Percentiles rank a stretch among this genome's conserved stretches.
These are phyloP conservation scores for Acholoe squamosa DNA, from an alignment of 2,888 invertebrate genomes.

Conservation along the genomic window DNA sequence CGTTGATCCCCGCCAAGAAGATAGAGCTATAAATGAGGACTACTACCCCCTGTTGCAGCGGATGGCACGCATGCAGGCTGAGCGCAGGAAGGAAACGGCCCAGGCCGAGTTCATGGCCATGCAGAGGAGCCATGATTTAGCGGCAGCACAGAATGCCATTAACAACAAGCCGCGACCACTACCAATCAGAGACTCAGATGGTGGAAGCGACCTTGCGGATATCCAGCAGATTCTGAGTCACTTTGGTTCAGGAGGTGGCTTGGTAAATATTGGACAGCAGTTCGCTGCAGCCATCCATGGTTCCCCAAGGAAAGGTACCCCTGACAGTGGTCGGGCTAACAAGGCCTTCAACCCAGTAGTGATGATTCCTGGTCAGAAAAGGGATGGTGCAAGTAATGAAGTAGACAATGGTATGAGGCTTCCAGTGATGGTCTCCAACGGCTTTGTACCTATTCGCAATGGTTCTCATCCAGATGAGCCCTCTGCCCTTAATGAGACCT, in stretches of 20 bases:
- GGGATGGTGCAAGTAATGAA: constrained; percentile 43
- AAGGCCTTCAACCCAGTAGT: constrained; percentile 26
- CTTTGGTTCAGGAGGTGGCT: constrained; percentile 37
- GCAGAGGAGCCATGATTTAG: background rate
- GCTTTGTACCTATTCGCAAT: constrained; percentile 58
- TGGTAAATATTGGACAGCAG: background rate
- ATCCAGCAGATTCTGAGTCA: constrained; percentile 89
- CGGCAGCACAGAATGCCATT: background rate
- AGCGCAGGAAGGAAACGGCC: background rate
- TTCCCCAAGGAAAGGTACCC: background rate
- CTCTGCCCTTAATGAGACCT: constrained; percentile 79
- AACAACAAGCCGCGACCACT: background rate
- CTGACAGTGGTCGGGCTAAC: background rate
- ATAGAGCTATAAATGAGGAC: background rate
- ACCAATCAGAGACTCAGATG: background rate
- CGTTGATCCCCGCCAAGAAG: background rate
- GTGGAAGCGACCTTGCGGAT: constrained; percentile 87
- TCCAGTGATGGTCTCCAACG: constrained; percentile 66
- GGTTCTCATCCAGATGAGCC: constrained; percentile 66
- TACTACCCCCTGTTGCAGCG: constrained; percentile 55
- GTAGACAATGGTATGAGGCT: constrained; percentile 67
- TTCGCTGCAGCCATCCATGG: background rate
- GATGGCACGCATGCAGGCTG: constrained; percentile 18
- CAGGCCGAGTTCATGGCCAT: constrained; percentile 35
- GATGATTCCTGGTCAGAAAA: constrained; percentile 39